phyloP scores from a whole-genome alignment of 2,888 invertebrate genomes.

The Drosophila demipolita region DNA sequence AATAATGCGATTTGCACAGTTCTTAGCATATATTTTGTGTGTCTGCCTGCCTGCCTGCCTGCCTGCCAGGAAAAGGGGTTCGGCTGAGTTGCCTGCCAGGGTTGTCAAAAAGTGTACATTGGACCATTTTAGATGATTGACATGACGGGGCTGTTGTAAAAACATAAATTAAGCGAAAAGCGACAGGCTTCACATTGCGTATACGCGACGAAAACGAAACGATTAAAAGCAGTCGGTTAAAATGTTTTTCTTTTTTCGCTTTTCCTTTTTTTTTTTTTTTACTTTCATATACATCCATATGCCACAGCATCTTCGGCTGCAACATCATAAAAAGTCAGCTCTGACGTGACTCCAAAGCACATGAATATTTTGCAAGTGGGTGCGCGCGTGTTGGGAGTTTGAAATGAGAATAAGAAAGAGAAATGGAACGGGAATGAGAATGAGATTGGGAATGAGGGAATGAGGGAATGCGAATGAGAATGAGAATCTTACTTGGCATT shows the following conservation, averaged over 20 bases:
- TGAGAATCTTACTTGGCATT: conserved; percentile 22
- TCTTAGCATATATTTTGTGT: conserved; percentile 38
- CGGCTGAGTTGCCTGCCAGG: background rate
- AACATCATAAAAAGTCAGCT: conserved; percentile 64
- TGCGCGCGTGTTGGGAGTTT: conserved; percentile 62
- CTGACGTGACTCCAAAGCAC: conserved; percentile 52
- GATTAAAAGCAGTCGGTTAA: conserved; percentile 56
- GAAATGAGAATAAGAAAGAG: conserved; percentile 42
- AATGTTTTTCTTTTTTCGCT: conserved; percentile 1
- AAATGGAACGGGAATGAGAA: background rate
- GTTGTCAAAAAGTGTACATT: background rate
- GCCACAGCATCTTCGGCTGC: conserved; percentile 29
- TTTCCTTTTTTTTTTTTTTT: conserved; percentile 20
- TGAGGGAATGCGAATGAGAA: background rate
- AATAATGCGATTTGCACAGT: conserved; percentile 53
- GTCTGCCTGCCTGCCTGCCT: no score
- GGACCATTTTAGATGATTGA: conserved; percentile 65
- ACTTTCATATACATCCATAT: conserved; percentile 22
- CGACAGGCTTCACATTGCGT: conserved; percentile 33
- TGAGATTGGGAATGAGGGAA: background rate
- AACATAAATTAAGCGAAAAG: conserved; percentile 2
- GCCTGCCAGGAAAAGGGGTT: conserved; percentile 15
- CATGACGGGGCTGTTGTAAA: conserved; percentile 39
- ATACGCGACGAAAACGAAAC: conserved; percentile 41
- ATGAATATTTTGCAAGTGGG: conserved; percentile 65